A percentile compares a stretch with the other conserved stretches of the same genome.
These are phyloP conservation scores for Etheostoma spectabile DNA, from an alignment of 2,113 vertebrate species.

Conservation along the genomic window DNA sequence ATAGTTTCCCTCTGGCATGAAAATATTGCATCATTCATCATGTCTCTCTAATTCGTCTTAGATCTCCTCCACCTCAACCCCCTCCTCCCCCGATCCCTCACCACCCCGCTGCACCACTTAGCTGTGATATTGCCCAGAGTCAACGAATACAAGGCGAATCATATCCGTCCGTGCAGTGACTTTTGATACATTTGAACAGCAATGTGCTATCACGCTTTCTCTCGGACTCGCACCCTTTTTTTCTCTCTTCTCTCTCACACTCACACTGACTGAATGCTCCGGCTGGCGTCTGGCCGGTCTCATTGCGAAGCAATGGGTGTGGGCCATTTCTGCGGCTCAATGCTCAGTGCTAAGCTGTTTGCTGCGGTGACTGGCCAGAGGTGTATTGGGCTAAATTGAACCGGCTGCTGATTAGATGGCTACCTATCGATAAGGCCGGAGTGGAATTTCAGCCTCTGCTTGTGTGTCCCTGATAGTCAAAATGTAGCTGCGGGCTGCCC, in stretches of 20 bases:
- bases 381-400: conserved; percentile 76
- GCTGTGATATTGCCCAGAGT: conserved; percentile 67
- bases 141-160: conserved; percentile 56
- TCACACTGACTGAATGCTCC: not conserved
- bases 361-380: conserved; percentile 72
- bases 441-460: conserved; percentile 53
- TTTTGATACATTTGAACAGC: conserved; percentile 58
- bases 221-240: conserved; percentile 8
- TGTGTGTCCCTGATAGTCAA: conserved; percentile 29
- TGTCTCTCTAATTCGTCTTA: conserved; percentile 81
- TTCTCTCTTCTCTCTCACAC: not conserved
- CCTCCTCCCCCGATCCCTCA: conserved; percentile 25
- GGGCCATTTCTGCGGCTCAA: conserved; percentile 70
- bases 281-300: conserved; percentile 41
- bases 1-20: conserved; percentile 81
- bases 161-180: conserved; percentile 52
- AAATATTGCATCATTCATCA: conserved; percentile 84
- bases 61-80: conserved; percentile 58
- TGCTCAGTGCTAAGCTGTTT: conserved; percentile 72
- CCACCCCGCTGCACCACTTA: conserved; percentile 60
- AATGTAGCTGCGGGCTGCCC: conserved; percentile 21
- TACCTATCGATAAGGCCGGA: conserved; percentile 67
- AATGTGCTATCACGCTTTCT: conserved; percentile 45
- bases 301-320: conserved; percentile 50
- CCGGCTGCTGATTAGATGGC: conserved; percentile 73